Base-by-base conservation (phyloP, 2,113 vertebrate species). In the Neogale vison region DNA sequence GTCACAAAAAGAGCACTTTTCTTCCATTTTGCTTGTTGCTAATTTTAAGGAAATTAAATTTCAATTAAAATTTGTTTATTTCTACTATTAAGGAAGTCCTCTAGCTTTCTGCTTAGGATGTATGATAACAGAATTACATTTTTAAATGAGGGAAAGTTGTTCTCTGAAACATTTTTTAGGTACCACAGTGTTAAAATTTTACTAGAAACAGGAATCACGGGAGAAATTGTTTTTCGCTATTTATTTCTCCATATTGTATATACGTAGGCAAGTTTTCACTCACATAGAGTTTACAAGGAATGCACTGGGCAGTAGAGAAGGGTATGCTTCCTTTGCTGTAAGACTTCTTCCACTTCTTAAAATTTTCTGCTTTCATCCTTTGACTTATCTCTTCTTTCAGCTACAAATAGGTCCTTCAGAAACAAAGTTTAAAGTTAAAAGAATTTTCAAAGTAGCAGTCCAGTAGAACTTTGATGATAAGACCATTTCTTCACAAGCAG, bases 131-230 rank as follows among this genome's bases (percentile, higher is more conserved):
- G 39, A 88, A 50, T 85, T 91, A 83, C 26, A 71, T 92, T 93
- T 95, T 69, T 88, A 81, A 97, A 98, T 61, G 80, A 98, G 96
- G 80, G 90, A 76, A 98, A 98, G 97, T 93, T 98, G 95, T 97
- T 98, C 96, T 98, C 96, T 96, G 94, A 97, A 98, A 96, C 97
- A 90, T 95, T 98, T 20, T 97, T 94, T 95, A 96, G 72, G 57
- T 88, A 96, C 42, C 52, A 89, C 72, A 95, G 52, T 82, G 26
- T 98, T 72, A 93, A 45, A 90, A 85, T 72, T 92, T 96, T 87
- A 85, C 72, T 77, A 89, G 79, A 36, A 59, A 72, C 39, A 95
- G 89, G 79, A 88, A 34, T 93, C 55, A 72, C 63, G 61, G 76
- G 61, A 86, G 55, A 95, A 94, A 55, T 84, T 23, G 45, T 50